phyloP scores from a whole-genome alignment of 2,113 vertebrate genomes.

The Hemiscyllium ocellatum region DNA sequence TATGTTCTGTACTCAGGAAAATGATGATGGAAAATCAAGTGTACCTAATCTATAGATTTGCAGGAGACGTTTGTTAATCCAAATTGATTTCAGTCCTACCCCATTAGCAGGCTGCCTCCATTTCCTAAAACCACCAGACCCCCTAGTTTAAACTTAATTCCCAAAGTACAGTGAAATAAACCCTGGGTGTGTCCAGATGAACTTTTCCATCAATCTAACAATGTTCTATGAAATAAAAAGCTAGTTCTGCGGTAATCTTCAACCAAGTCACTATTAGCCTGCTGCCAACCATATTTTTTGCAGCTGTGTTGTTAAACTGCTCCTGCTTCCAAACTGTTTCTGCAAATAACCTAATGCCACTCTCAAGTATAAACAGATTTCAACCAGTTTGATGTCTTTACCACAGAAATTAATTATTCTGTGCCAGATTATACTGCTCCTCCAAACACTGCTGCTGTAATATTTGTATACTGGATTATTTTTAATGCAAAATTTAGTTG shows the following conservation, averaged over 20 bases:
- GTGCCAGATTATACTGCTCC: background rate
- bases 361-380: conserved; percentile 32
- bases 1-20: background rate
- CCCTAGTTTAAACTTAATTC: background rate
- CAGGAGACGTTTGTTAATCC: background rate
- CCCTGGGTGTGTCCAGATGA: conserved; percentile 12
- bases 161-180: background rate
- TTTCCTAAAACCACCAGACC: background rate
- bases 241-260: background rate
- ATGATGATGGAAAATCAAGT: background rate
- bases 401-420: background rate
- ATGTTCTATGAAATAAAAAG: background rate
- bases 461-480: background rate
- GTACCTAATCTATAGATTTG: background rate
- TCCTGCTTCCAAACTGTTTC: background rate
- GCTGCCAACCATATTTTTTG: conserved; percentile 23
- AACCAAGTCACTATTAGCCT: background rate
- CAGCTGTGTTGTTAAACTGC: conserved; percentile 33
- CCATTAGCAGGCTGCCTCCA: background rate
- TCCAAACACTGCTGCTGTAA: background rate
- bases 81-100: background rate
- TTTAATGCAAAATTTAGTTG: background rate
- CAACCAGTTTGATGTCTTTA: conserved; percentile 25
- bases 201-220: background rate
- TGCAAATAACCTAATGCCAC: conserved; percentile 7